These are phyloP conservation scores for Caenorhabditis japonica DNA, from an alignment of 2,888 invertebrate genomes.

Conservation along the genomic window DNA sequence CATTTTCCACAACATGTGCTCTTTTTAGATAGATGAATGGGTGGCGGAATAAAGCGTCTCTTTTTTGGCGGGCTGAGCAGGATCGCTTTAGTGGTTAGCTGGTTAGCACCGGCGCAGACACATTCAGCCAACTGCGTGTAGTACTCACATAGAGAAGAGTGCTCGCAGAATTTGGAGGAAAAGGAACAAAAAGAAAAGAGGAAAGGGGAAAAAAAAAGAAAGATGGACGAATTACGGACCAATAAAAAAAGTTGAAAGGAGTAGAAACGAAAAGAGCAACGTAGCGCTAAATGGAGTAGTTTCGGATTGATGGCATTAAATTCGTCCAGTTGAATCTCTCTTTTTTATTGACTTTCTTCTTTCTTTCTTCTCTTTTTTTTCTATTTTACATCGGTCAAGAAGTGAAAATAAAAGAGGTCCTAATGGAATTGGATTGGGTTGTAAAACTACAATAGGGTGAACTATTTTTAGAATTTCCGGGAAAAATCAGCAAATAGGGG, in stretches of 20 bases:
- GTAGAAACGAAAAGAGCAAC: neutral
- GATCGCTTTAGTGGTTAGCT: too few relatives aligned
- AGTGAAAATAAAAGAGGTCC: neutral
- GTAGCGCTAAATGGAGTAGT: neutral
- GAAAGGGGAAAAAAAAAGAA: slow-evolving; percentile 7
- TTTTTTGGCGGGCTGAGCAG: too few relatives aligned
- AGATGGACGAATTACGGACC: slow-evolving; percentile 12
- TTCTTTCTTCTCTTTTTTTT: too few relatives aligned
- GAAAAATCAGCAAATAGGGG: too few relatives aligned
- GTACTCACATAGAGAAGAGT: too few relatives aligned
- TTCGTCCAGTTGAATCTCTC: neutral
- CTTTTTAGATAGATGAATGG: neutral
- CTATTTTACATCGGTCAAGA: neutral
- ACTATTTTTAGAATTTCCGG: too few relatives aligned
- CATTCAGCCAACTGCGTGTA: slow-evolving; percentile 24
- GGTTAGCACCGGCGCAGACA: too few relatives aligned
- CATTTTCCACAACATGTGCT: too few relatives aligned
- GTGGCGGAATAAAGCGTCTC: too few relatives aligned
- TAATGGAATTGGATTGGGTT: neutral
- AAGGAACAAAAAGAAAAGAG: slow-evolving; percentile 14
- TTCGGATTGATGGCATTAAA: neutral
- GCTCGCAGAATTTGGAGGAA: too few relatives aligned
- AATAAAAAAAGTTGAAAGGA: slow-evolving; percentile 13
- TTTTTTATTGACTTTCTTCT: too few relatives aligned
- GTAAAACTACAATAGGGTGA: neutral